Percentiles rank a stretch among this genome's conserved stretches.
Evolutionary conservation across 2,797 vertebrate species (phyloP).

Genomic region (Bovichtus diacanthus): DNA sequence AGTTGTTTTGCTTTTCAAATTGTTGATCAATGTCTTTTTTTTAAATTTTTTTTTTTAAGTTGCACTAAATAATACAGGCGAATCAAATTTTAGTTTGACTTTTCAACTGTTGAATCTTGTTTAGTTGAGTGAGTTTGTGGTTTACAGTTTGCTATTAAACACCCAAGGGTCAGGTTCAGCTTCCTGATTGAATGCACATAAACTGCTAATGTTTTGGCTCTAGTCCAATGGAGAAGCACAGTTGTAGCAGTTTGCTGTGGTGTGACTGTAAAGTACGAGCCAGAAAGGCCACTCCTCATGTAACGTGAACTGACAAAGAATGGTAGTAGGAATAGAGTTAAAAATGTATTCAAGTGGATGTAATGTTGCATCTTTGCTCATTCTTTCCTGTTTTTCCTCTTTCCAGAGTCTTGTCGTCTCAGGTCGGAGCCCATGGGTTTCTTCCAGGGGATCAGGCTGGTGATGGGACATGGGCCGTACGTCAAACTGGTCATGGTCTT

Average conservation of each 20-base stretch:
- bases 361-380: neutral
- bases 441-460: slow-evolving; percentile 90
- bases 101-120: neutral
- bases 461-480: slow-evolving; percentile 94
- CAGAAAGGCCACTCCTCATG: slow-evolving; percentile 3
- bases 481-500: slow-evolving; percentile 94
- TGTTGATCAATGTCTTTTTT: neutral
- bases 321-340: neutral
- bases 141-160: neutral
- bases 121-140: neutral
- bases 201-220: slow-evolving; percentile 1
- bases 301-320: neutral
- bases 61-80: neutral
- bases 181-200: slow-evolving; percentile 5
- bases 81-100: neutral
- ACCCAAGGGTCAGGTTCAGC: neutral
- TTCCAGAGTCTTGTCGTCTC: slow-evolving; percentile 84
- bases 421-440: slow-evolving; percentile 88
- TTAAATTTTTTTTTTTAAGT: no score
- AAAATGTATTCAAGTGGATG: neutral
- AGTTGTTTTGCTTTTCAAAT: neutral
- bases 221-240: slow-evolving; percentile 3
- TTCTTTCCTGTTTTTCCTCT: neutral
- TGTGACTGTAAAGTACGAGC: slow-evolving; percentile 15
- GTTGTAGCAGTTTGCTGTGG: slow-evolving; percentile 1